Evolutionary conservation across 2,113 vertebrate species (phyloP).

Genomic region (Crotalus tigris): DNA sequence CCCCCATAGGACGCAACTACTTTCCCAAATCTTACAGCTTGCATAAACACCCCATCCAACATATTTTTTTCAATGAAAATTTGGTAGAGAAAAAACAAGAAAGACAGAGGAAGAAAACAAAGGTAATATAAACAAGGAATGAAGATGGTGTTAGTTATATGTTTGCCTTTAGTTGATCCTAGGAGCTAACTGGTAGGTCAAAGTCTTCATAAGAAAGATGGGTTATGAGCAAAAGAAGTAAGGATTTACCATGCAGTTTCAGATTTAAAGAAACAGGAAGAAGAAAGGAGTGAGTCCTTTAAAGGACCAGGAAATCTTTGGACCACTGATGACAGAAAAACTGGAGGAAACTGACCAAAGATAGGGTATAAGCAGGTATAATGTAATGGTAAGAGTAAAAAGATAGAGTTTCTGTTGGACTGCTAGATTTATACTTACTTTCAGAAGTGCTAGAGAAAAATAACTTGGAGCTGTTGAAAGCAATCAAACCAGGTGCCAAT

Average conservation of each 20-base stretch:
- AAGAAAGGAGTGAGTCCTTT: not conserved
- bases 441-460: not conserved
- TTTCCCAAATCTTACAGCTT: not conserved
- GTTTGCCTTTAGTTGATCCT: not conserved
- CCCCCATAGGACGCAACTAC: not conserved
- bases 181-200: no score
- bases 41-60: not conserved
- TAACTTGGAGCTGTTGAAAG: not conserved
- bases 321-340: no score
- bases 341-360: not conserved
- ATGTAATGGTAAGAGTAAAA: not conserved
- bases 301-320: not conserved
- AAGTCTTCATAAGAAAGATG: not conserved
- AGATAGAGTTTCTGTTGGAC: not conserved
- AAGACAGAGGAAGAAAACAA: not conserved
- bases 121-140: not conserved
- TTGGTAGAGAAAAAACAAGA: not conserved
- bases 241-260: not conserved
- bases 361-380: not conserved
- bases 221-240: not conserved
- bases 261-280: not conserved
- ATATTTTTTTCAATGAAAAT: not conserved
- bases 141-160: not conserved
- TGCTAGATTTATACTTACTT: not conserved
- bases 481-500: not conserved